Percentiles rank a stretch among this genome's conserved stretches.
Evolutionary conservation across 2,113 vertebrate genomes (phyloP).

Genomic region (Megaleporinus macrocephalus): DNA sequence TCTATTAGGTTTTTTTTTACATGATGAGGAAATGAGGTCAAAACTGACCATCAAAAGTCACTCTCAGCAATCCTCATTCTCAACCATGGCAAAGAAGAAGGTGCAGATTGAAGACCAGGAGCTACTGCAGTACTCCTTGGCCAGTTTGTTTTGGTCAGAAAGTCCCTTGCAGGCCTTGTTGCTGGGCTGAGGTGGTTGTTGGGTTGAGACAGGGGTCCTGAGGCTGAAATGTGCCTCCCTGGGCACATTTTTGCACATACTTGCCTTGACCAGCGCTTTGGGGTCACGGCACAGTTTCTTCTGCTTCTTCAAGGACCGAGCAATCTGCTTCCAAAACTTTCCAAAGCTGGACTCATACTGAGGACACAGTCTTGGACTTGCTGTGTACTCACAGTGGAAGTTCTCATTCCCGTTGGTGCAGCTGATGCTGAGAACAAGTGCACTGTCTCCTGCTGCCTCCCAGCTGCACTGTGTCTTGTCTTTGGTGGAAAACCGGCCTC

Average conservation of each 20-base stretch:
- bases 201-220: neutral
- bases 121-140: conserved; percentile 82
- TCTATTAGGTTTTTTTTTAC: neutral
- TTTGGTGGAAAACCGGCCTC: conserved; percentile 78
- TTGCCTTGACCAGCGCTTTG: conserved; percentile 73
- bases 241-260: conserved; percentile 80
- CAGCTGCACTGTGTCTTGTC: conserved; percentile 84
- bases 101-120: conserved; percentile 82
- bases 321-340: conserved; percentile 88
- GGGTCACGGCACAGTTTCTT: conserved; percentile 80
- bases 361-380: conserved; percentile 78
- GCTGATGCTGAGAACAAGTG: conserved; percentile 65
- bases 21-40: neutral
- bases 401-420: conserved; percentile 68
- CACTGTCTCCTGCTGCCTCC: conserved; percentile 59
- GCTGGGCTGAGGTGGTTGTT: neutral
- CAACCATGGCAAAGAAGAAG: conserved; percentile 86
- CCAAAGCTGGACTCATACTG: conserved; percentile 68
- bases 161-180: conserved; percentile 68
- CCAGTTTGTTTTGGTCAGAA: conserved; percentile 72
- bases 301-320: conserved; percentile 78
- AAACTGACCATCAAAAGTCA: neutral
- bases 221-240: conserved; percentile 81
- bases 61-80: conserved; percentile 79
- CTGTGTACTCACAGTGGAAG: conserved; percentile 83